phyloP scores from a whole-genome alignment of 2,888 invertebrate species.

The Coenonympha glycerion region DNA sequence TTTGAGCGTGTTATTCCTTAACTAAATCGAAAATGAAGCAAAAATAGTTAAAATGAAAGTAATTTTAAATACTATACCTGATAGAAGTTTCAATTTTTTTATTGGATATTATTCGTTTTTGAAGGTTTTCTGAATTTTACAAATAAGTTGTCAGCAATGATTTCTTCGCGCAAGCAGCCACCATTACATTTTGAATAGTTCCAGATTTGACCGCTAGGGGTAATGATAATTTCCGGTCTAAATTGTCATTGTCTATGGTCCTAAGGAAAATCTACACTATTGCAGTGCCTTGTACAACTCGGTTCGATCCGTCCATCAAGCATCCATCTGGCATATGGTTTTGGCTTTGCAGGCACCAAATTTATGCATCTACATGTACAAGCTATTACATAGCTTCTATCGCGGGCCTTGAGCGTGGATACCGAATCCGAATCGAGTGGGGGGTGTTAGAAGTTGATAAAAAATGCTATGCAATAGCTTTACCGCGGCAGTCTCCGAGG shows the following conservation, averaged over 20 bases:
- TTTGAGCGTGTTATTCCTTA: constrained; percentile 18
- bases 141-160: constrained; percentile 74
- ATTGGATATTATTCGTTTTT: constrained; percentile 43
- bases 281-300: no score
- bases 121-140: constrained; percentile 54
- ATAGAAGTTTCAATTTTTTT: constrained; percentile 30
- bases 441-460: no score
- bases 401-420: no score
- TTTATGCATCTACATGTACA: no score
- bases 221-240: constrained; percentile 6
- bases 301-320: no score
- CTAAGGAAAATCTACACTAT: neutral
- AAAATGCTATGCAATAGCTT: no score
- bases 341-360: no score
- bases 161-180: constrained; percentile 57
- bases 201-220: constrained; percentile 13
- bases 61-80: constrained; percentile 38
- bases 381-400: no score
- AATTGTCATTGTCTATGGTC: neutral
- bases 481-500: no score
- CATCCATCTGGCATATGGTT: no score
- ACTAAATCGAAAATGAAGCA: neutral
- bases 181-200: constrained; percentile 54
- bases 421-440: no score
- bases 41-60: neutral